phyloP scores from a whole-genome alignment of 2,113 vertebrate genomes.

The Sula dactylatra region DNA sequence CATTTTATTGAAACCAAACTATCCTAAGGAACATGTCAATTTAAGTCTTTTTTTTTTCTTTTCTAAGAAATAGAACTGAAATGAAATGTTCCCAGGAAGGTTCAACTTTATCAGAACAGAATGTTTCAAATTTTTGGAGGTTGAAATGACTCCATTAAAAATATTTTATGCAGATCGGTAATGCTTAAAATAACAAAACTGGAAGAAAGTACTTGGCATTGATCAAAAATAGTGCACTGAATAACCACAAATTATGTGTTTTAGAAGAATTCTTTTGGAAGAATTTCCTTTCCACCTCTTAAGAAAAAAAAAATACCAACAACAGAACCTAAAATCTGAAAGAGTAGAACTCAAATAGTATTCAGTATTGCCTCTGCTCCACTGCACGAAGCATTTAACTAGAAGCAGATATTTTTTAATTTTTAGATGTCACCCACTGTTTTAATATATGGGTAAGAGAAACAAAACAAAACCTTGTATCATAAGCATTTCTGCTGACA shows the following conservation, averaged over 20 bases:
- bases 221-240: conserved; percentile 29
- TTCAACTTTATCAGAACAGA: conserved; percentile 47
- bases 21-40: conserved; percentile 4
- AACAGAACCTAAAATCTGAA: neutral
- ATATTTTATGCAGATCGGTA: conserved; percentile 37
- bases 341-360: neutral
- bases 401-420: neutral
- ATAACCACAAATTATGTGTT: neutral
- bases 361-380: neutral
- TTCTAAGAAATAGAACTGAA: neutral
- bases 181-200: conserved; percentile 56
- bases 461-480: neutral
- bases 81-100: conserved; percentile 1
- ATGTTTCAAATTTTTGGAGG: conserved; percentile 32
- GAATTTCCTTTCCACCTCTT: neutral
- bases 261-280: neutral
- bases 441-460: neutral
- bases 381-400: neutral
- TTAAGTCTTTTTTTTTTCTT: neutral
- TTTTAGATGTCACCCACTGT: neutral
- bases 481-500: neutral
- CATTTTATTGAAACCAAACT: conserved; percentile 38
- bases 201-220: conserved; percentile 34
- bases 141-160: conserved; percentile 39
- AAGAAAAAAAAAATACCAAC: neutral